Evolutionary conservation across 2,113 vertebrate genomes (phyloP).

Genomic region (Emydocephalus ijimae): DNA sequence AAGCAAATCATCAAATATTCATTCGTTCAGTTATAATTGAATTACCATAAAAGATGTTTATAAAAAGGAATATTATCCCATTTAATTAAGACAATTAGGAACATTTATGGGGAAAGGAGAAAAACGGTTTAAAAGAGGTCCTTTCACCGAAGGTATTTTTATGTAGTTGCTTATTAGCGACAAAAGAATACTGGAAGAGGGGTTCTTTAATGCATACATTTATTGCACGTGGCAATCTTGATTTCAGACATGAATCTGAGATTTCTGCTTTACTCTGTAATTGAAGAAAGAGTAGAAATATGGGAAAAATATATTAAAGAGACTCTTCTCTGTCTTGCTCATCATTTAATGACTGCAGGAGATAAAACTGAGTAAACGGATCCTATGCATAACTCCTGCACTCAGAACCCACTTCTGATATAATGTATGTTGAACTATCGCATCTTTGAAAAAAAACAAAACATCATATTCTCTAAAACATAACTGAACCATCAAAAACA

Average conservation of each 20-base stretch:
- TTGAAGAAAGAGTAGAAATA: neutral
- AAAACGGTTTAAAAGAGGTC: neutral
- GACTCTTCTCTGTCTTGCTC: neutral
- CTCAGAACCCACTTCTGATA: neutral
- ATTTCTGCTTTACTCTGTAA: neutral
- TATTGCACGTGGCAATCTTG: neutral
- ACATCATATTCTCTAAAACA: neutral
- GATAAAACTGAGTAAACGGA: neutral
- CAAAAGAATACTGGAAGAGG: neutral
- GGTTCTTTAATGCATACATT: neutral
- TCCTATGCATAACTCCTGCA: neutral
- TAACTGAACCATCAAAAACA: neutral
- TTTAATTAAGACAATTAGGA: conserved; percentile 16
- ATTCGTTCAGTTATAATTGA: conserved; percentile 30
- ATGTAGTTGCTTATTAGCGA: neutral
- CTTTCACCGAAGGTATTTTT: neutral
- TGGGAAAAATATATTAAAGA: neutral
- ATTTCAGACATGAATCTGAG: neutral
- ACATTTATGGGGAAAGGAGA: neutral
- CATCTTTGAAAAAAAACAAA: neutral
- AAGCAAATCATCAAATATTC: conserved; percentile 31
- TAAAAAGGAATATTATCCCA: conserved; percentile 16
- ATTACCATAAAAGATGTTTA: conserved; percentile 14
- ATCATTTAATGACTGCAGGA: neutral
- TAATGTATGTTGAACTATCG: neutral